Conservation (phyloP, 2,113 vertebrate species). For the Phalacrocorax pelagicus region DNA sequence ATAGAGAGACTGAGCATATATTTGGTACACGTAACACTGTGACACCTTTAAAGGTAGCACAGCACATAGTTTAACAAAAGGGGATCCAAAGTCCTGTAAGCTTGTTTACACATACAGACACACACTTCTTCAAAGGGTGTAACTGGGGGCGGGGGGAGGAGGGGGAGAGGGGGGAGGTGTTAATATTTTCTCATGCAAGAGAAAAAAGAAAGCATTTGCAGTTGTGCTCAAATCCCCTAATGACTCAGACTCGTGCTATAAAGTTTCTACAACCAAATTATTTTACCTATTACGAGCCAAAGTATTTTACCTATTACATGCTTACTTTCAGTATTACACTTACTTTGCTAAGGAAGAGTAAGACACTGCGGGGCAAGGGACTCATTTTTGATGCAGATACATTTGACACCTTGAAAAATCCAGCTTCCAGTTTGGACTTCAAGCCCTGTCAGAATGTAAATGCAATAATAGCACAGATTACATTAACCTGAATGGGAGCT, state of each 20-base stretch:
- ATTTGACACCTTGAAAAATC: not conserved
- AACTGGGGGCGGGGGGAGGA: fast-evolving
- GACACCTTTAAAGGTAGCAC: not conserved
- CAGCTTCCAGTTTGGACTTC: fast-evolving
- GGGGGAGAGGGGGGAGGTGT: not conserved
- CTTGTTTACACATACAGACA: not conserved
- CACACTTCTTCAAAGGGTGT: not conserved
- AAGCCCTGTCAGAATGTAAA: not conserved
- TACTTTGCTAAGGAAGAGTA: not conserved
- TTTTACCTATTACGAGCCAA: not conserved
- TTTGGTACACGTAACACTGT: not conserved
- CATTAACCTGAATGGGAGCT: not conserved
- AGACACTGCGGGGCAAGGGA: not conserved
- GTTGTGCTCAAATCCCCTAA: not conserved
- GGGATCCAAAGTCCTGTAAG: not conserved
- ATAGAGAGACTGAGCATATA: not conserved
- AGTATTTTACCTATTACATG: not conserved
- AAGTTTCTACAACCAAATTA: not conserved
- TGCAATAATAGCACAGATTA: not conserved
- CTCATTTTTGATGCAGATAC: not conserved
- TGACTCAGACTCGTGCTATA: not conserved
- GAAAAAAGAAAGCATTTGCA: not conserved
- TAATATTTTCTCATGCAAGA: not conserved
- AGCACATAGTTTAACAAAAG: not conserved
- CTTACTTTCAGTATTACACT: not conserved